Evolutionary conservation across 1,140 invertebrate species (phyloP).

Genomic region (Ctenoplectra terminalis): DNA sequence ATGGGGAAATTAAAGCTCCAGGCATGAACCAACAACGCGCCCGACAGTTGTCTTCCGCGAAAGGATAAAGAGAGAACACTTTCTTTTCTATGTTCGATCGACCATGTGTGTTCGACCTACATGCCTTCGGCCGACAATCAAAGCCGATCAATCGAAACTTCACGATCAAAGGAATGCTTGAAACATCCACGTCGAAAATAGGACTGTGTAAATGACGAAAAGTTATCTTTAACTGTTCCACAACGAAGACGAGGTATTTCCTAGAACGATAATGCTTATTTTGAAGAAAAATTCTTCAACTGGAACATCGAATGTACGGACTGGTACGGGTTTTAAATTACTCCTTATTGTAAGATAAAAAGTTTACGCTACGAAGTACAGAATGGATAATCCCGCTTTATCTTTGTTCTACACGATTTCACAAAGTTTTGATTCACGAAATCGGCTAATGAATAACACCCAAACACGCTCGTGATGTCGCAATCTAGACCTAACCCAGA

Average conservation of each 20-base stretch:
- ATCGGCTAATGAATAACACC: background rate
- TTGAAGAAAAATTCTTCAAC: background rate
- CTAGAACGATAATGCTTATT: background rate
- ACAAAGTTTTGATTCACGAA: background rate
- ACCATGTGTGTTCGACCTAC: background rate
- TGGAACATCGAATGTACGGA: too few species aligned
- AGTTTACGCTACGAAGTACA: background rate
- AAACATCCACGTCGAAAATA: background rate
- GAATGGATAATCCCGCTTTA: background rate
- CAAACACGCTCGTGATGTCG: too few species aligned
- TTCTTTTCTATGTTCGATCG: constrained; percentile 44
- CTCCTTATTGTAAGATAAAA: background rate
- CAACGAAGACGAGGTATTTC: background rate
- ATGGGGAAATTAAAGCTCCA: constrained; percentile 11
- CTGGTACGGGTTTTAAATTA: background rate
- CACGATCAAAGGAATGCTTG: constrained; percentile 16
- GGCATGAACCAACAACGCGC: background rate
- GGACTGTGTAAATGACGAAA: background rate
- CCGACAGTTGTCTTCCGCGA: background rate
- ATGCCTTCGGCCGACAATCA: constrained; percentile 41
- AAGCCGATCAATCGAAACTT: constrained; percentile 49
- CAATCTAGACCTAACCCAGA: constrained; percentile 2
- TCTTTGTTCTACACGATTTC: background rate
- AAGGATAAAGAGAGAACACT: constrained; percentile 30
- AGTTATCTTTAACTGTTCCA: background rate